Base-by-base conservation (phyloP, 2,797 vertebrate genomes). In the Notamacropus eugenii region DNA sequence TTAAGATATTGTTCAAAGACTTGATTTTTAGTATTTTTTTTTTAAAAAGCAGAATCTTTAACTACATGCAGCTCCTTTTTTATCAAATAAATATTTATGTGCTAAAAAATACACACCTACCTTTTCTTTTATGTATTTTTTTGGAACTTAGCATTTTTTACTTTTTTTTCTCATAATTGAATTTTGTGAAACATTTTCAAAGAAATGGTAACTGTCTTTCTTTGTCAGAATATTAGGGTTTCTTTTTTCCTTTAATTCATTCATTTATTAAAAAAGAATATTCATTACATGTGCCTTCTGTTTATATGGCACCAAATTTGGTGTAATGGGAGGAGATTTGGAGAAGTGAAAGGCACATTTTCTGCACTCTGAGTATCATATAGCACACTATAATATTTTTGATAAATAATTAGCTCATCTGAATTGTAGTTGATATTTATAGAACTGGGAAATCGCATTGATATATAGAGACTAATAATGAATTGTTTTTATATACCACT, bases 1-100 rank as follows among this genome's bases (percentile, higher is more conserved):
- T 97, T 96, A 93, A 97, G 95, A 87, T 92, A 54, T 56, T 54
- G 74, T 93, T 97, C 54, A 90, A 40, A 90, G 28, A 94, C 2
- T 93, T 94, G 46, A 90, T 22, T 94, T 22, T 22, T 16, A 62
- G 28, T 62, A 50, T 96, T 67, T 46, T 96, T 67, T 46, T 28
- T 40, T 67, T 95, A 94, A 59, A 56, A 24, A 90, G 54, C 90
- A 90, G 92, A 92, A 87, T 14, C 27, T 95, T 29, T 29, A 92
- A 93, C 93, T 8, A 92, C 55, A 24, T 82, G 5, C 13, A 90
- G 56, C 28, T 91, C n/a, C 93, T 54, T 90, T 52, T 57, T 94
- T 54, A 55, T 90, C 95, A 97, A 91, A 31, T 92, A 95, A 95
- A 40, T 9, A 92, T 34, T 34, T 62, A 59, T 95, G 93, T 90